Evolutionary conservation across 2,797 vertebrate species (phyloP), one percentile per base, ranked within the genome.

Genomic region (Rhynchotus rufescens): DNA sequence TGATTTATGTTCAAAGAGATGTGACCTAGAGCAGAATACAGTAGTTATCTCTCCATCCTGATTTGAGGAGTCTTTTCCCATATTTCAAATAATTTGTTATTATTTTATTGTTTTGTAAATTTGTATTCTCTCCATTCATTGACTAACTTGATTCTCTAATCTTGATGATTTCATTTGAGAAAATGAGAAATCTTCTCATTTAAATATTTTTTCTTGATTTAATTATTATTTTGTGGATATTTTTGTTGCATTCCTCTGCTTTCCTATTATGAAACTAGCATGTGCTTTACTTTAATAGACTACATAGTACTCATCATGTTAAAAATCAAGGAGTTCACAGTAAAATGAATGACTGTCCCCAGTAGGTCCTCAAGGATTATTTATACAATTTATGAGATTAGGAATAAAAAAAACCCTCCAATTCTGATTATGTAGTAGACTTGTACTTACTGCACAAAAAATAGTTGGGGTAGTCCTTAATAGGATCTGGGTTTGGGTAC

Each of bases 221-320:
- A 93, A 96, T 90, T 86, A 89, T 78, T 3, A 40, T 91, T 95
- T 78, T 28, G 89, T 89, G 73, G 78, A 73, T 84, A 45, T 77
- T 81, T 90, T 69, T 2, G 6, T 77, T 88, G 44, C 84, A 42
- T 7, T 65, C 10, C 32, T 71, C 38, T 47, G 64, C 6, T 65
- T 86, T 91, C 67, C 26, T 91, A 38, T 68, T 68, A 80, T 12
- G 7, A 79, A 65, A 59, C 7, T 56, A 30, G 12, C 30, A 72
- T 30, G 25, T 59, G 25, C 9, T 93, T 89, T 87, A 75, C 59
- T 42, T 4, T 16, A 23, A 1, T 42, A 45, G 4, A 12, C 21
- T 82, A 26, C 15, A 13, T 45, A 61, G 56, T 80, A 38, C 16
- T 75, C 77, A 36, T 4, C 32, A 69, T 16, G n/a, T 73, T 30